phyloP scores from a whole-genome alignment of 2,888 invertebrate species.

The Crepidodera aurea region DNA sequence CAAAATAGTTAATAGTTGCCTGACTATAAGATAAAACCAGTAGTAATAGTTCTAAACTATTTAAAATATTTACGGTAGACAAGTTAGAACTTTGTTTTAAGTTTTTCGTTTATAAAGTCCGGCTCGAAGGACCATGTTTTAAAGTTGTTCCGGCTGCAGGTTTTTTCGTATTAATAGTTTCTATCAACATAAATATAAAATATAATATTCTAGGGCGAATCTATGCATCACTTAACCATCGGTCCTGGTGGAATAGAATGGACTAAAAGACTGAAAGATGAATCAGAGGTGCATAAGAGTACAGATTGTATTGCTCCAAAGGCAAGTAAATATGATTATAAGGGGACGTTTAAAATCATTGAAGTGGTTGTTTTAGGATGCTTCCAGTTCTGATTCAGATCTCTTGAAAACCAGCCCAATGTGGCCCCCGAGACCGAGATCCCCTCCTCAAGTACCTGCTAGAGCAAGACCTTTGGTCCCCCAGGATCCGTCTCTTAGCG shows the following conservation, averaged over 20 bases:
- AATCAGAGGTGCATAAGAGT: slow-evolving; percentile 64
- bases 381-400: slow-evolving; percentile 69
- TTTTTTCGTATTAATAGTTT: too few relatives aligned
- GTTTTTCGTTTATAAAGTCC: too few relatives aligned
- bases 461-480: slow-evolving; percentile 52
- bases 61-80: too few relatives aligned
- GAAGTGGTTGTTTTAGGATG: slow-evolving; percentile 56
- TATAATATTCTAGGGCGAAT: slow-evolving; percentile 52
- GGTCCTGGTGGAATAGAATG: slow-evolving; percentile 73
- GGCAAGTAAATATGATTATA: slow-evolving; percentile 47
- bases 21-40: too few relatives aligned
- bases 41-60: too few relatives aligned
- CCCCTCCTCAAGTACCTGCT: slow-evolving; percentile 40
- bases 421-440: slow-evolving; percentile 60
- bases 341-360: background rate
- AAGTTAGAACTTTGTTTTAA: too few relatives aligned
- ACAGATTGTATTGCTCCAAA: slow-evolving; percentile 82
- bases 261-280: slow-evolving; percentile 69
- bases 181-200: too few relatives aligned
- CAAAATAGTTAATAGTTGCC: too few relatives aligned
- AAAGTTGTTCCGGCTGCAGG: too few relatives aligned
- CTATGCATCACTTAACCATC: slow-evolving; percentile 67
- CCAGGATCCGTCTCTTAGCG: slow-evolving; percentile 64
- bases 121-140: too few relatives aligned
- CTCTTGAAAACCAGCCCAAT: slow-evolving; percentile 61